These are phyloP conservation scores for Petaurus breviceps DNA, from an alignment of 2,113 vertebrate species.

Conservation along the genomic window DNA sequence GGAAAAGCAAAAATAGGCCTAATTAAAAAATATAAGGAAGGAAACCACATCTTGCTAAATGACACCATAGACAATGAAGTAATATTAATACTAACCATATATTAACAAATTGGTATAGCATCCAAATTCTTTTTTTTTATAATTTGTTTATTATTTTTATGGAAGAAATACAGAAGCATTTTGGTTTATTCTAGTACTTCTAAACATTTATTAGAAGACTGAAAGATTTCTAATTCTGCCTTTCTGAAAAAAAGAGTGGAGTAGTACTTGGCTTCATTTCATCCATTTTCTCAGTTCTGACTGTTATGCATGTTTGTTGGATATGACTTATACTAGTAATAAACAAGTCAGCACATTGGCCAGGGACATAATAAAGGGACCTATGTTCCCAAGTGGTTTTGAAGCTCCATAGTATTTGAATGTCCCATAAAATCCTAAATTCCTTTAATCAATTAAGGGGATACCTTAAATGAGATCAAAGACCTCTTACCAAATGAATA, in stretches of 20 bases:
- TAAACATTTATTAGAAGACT: neutral
- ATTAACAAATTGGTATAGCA: too few relatives aligned
- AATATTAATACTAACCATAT: too few relatives aligned
- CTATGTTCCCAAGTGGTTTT: neutral
- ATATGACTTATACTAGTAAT: neutral
- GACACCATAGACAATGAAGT: too few relatives aligned
- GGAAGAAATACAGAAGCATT: constrained; percentile 3
- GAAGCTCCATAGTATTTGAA: neutral
- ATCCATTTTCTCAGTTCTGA: neutral
- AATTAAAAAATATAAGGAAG: too few relatives aligned
- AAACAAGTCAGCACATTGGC: neutral
- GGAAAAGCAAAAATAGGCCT: too few relatives aligned
- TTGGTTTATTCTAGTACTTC: neutral
- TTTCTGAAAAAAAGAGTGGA: neutral
- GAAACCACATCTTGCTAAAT: too few relatives aligned
- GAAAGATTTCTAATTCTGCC: neutral
- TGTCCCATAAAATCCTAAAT: neutral
- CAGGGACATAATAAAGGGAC: neutral
- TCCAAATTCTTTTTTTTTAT: too few relatives aligned
- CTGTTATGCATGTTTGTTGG: neutral
- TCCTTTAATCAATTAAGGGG: neutral
- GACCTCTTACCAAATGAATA: neutral
- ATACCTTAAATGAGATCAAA: neutral
- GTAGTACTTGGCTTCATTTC: neutral
- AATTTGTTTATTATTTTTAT: neutral